phyloP scores from a whole-genome alignment of 2,797 vertebrate species.

The Aselliscus stoliczkanus region DNA sequence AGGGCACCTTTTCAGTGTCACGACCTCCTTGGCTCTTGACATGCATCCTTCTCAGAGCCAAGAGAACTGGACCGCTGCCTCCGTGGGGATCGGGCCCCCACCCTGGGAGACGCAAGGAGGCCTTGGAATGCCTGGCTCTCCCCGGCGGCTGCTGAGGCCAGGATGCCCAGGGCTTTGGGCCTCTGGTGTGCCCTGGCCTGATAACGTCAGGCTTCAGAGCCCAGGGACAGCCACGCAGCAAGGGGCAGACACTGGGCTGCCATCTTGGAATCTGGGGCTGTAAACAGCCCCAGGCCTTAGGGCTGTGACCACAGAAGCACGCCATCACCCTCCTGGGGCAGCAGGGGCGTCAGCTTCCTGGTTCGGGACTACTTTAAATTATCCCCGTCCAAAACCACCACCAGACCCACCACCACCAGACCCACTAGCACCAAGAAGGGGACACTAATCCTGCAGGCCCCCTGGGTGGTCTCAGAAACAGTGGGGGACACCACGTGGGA shows the following conservation, averaged over 20 bases:
- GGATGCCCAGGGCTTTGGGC: neutral
- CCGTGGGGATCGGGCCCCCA: rapidly evolving
- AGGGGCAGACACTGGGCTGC: neutral
- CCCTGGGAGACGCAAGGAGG: neutral
- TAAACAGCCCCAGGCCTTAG: neutral
- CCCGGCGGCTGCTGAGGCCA: rapidly evolving
- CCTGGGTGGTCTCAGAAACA: neutral
- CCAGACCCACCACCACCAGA: neutral
- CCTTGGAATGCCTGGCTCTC: neutral
- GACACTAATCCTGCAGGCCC: rapidly evolving
- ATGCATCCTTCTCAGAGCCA: neutral
- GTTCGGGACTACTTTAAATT: neutral
- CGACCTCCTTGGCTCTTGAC: neutral
- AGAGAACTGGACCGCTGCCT: rapidly evolving
- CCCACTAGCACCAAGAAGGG: rapidly evolving
- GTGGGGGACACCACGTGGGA: rapidly evolving
- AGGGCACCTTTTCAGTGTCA: neutral
- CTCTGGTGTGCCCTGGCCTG: neutral
- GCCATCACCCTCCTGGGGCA: rapidly evolving
- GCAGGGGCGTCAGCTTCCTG: neutral
- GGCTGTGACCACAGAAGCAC: neutral
- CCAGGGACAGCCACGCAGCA: neutral
- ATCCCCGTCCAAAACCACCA: neutral
- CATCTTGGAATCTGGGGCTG: neutral
- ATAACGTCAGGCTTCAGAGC: neutral